These are phyloP conservation scores for Indri indri DNA, from an alignment of 2,113 vertebrate species.

Conservation along the genomic window DNA sequence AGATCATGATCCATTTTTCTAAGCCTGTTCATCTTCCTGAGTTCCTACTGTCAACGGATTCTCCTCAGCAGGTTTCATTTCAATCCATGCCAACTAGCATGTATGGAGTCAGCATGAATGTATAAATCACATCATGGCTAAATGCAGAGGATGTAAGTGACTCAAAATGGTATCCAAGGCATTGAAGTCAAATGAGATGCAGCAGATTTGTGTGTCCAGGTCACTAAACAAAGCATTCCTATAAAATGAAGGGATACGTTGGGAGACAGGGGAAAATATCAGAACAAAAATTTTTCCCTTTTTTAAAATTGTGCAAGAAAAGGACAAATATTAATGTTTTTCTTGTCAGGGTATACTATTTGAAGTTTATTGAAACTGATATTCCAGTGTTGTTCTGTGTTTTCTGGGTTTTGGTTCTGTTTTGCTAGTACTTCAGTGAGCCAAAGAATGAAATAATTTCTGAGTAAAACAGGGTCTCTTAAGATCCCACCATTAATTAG, in stretches of 20 bases:
- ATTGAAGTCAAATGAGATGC: not conserved
- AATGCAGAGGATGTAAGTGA: not conserved
- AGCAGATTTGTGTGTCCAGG: not conserved
- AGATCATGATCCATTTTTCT: slow-evolving; percentile 3
- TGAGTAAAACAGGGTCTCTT: not conserved
- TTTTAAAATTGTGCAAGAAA: not conserved
- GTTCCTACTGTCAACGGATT: slow-evolving; percentile 44
- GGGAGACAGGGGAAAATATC: too few species aligned
- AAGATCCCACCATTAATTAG: not conserved
- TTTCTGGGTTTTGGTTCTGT: not conserved
- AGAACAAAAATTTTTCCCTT: not conserved
- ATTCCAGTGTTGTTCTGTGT: not conserved
- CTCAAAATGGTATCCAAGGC: not conserved
- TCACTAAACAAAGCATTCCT: not conserved
- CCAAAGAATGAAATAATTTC: not conserved
- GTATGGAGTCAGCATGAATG: slow-evolving; percentile 31
- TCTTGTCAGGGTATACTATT: not conserved
- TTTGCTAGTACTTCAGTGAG: not conserved
- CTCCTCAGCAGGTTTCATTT: slow-evolving; percentile 48
- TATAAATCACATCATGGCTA: slow-evolving; percentile 9
- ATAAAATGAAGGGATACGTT: not conserved
- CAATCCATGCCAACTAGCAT: slow-evolving; percentile 28
- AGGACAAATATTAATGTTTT: not conserved
- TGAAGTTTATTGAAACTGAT: not conserved
- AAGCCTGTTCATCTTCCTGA: slow-evolving; percentile 50